Evolutionary conservation across 2,797 vertebrate species (phyloP).

Genomic region (Pteropus rufus): DNA sequence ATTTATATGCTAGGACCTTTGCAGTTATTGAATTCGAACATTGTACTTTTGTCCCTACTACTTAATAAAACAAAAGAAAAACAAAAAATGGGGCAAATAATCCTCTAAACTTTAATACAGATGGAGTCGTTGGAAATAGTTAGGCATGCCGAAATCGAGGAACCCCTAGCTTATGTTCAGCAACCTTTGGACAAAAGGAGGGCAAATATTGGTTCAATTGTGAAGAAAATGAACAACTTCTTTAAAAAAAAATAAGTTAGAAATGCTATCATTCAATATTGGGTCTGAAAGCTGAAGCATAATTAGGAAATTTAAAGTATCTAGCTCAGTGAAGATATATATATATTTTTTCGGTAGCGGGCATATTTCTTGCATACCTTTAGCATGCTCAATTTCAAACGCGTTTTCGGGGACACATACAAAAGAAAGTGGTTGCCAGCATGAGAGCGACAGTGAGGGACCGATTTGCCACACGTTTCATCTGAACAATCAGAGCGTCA

Average conservation of each 20-base stretch:
- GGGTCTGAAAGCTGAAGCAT: not conserved
- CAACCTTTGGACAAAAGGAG: not conserved
- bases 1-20: not conserved
- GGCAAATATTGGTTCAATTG: not conserved
- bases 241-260: not conserved
- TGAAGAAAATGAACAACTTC: not conserved
- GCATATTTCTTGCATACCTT: not conserved
- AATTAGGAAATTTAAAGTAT: slow-evolving; percentile 5
- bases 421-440: not conserved
- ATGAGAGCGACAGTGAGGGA: not conserved
- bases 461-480: not conserved
- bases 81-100: not conserved
- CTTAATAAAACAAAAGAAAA: not conserved
- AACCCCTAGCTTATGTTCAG: not conserved
- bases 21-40: not conserved
- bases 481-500: not conserved
- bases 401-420: not conserved
- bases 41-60: not conserved
- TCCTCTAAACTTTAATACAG: not conserved
- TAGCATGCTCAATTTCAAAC: not conserved
- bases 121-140: not conserved
- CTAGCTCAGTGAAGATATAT: not conserved
- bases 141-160: not conserved
- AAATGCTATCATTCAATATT: not conserved
- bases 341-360: not conserved